Evolutionary conservation across 2,888 invertebrate genomes (phyloP), one percentile per base, ranked within the genome.

Genomic region (Orthosia gracilis): DNA sequence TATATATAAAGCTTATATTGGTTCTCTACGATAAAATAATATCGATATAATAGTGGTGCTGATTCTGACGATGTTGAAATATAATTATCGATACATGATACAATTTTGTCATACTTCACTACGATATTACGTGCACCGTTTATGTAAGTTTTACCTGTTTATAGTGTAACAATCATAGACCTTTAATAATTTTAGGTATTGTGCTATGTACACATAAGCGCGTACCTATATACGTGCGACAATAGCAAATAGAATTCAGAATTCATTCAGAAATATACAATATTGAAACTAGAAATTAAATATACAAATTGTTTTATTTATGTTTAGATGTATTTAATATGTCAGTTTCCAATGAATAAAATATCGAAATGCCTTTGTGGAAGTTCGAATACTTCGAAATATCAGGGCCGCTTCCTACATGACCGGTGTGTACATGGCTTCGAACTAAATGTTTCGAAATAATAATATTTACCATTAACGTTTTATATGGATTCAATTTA

Each of bases 401-500:
- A 63, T 40, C 54, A 55, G 50, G 45, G 40, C 45, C 18, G 52
- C 67, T 73, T 72, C 31, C 55, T 52, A 69, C 9, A 17, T 12
- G 57, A 59, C 31, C 47, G 13, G 26, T 76, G 73, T 76, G 68
- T 76, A 70, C 73, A 69, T 73, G 80, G 69, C 65, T 68, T 74
- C 15, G 31, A 55, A 73, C 15, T 62, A 67, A 81, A 72, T 66
- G 54, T 80, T 81, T 76, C 73, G 65, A 77, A 62, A 54, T 78
- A 66, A 52, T 62, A 72, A 80, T 80, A 73, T 68, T 66, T 78
- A 78, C 54, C 47, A 75, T 45, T 79, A 82, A 77, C 75, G 81
- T 87, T 87, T 85, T 84, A 68, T 88, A 88, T 85, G 65, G 59
- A 84, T 88, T 89, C 83, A 79, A 84, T 76, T 83, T 87, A 82